A percentile compares a stretch with the other conserved stretches of the same genome.
Conservation (phyloP, 2,888 invertebrate genomes). For the Metopia argyrocephala region DNA sequence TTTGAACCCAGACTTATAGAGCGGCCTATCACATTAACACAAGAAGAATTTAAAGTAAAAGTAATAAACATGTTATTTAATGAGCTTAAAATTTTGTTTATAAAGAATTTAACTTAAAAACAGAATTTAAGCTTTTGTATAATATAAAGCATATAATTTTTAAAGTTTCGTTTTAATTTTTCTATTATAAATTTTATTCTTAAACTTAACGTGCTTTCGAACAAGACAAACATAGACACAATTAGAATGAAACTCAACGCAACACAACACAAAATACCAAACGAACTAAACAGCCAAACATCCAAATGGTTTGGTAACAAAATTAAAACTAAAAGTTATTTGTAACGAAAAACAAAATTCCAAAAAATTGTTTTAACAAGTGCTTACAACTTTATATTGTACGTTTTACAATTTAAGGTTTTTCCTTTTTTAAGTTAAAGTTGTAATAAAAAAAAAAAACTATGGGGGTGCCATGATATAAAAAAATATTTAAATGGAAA, state of each 20-base stretch:
- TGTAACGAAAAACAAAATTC: neutral
- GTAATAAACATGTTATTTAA: conserved; percentile 28
- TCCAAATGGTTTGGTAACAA: conserved; percentile 26
- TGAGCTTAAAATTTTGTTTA: neutral
- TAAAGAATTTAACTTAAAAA: conserved; percentile 5
- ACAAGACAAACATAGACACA: conserved; percentile 30
- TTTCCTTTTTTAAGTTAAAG: neutral
- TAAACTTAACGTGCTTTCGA: conserved; percentile 26
- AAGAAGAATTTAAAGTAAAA: conserved; percentile 39
- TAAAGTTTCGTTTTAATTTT: neutral
- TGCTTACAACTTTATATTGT: conserved; percentile 12
- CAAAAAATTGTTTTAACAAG: conserved; percentile 21
- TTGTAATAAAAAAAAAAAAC: conserved; percentile 23
- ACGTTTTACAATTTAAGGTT: neutral
- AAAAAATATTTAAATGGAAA: neutral
- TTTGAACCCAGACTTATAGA: conserved; percentile 79
- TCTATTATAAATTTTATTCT: neutral
- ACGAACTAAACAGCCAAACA: conserved; percentile 1
- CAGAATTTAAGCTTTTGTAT: conserved; percentile 15
- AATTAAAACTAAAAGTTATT: conserved; percentile 45
- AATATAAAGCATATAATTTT: conserved; percentile 17
- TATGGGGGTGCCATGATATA: conserved; percentile 29
- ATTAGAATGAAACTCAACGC: conserved; percentile 8
- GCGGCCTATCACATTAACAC: conserved; percentile 71
- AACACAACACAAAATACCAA: conserved; percentile 19